phyloP scores from a whole-genome alignment of 1,140 invertebrate genomes.

The roundworm (Caenorhabditis elegans) region WBcel235 BX284605.5:11280001-11280500 shows the following conservation, averaged over 20 bases:
- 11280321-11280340: slow-evolving; percentile 6
- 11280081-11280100: neutral
- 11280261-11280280: slow-evolving; percentile 21
- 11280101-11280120: neutral
- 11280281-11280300: neutral
- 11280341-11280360: slow-evolving; percentile 20
- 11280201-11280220: neutral
- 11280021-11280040: neutral
- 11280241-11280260: slow-evolving; percentile 11
- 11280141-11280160: neutral
- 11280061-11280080: neutral
- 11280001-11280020: neutral
- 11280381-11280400: neutral
- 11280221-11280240: neutral
- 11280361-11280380: neutral
- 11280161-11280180: too few species aligned
- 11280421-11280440: neutral
- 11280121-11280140: neutral
- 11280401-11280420: neutral
- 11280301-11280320: neutral
- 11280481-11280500: too few species aligned
- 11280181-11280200: neutral
- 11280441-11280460: too few species aligned
- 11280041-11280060: neutral
- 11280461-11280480: too few species aligned